Evolutionary conservation across 2,113 vertebrate genomes (phyloP).

Genomic region (Upupa epops): DNA sequence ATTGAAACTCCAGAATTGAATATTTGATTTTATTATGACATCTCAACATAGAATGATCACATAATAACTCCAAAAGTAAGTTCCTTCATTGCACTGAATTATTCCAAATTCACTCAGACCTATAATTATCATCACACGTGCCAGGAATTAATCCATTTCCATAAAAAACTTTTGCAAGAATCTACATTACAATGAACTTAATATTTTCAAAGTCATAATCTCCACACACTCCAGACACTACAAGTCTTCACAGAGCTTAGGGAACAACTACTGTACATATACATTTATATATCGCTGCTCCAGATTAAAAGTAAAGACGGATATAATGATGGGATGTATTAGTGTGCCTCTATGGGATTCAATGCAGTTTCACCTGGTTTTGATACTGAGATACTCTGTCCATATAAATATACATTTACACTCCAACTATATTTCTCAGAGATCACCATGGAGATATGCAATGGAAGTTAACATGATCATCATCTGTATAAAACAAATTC

Average conservation of each 20-base stretch:
- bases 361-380: constrained; percentile 4
- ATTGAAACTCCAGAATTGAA: background rate
- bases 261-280: background rate
- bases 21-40: background rate
- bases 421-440: constrained; percentile 27
- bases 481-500: constrained; percentile 28
- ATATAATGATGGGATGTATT: background rate
- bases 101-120: background rate
- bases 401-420: constrained; percentile 23
- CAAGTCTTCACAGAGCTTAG: background rate
- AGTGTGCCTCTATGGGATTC: background rate
- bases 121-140: background rate
- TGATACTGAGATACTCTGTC: background rate
- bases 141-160: background rate
- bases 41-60: background rate
- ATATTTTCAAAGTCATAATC: background rate
- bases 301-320: background rate
- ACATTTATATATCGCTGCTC: background rate
- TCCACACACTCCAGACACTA: background rate
- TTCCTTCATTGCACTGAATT: background rate
- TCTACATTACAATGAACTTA: background rate
- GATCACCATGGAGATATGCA: constrained; percentile 31
- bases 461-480: constrained; percentile 11
- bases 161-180: background rate
- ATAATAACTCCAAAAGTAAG: background rate